Base-by-base conservation (phyloP, 2,888 invertebrate genomes). In the Phymatocera aterrima region DNA sequence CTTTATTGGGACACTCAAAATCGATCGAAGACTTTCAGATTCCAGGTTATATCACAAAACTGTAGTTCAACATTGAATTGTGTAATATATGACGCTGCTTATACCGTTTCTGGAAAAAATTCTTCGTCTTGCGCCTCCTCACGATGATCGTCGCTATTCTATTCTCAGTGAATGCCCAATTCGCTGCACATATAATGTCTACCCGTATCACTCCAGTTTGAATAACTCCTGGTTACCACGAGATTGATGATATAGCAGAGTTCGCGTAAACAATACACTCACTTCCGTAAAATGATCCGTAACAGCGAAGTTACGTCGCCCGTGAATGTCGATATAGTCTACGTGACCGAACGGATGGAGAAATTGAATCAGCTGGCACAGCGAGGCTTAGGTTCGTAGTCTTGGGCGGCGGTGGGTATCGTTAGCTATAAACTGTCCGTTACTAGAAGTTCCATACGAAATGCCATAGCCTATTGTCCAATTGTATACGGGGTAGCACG, bases 341-440 rank as follows among this genome's bases (percentile, higher is more conserved):
- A 24, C n/a, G 37, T 4, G 24, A 37, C 34, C n/a, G 64, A 64
- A 34, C 18, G n/a, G 64, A 64, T 34, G 21, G 37, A 64, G 37
- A 64, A 64, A 64, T 64, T 64, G 64, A 64, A 64, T 64, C 37
- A 64, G 37, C 64, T 34, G 18, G 64, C 8, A 64, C 6, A 43
- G 43, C 43, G 43, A 15, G 28, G 57, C 28, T 28, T 28, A 57
- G 57, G 57, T 57, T 57, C 57, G 28, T 57, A n/a, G 64, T 64
- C 18, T 64, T 15, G 12, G 4, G 37, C 10, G 34, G 21, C 18
- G 15, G n/a, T 34, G 37, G 34, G 34, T 64, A 28, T 57, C 57
- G 57, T 28, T 28, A 57, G 57, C 64, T 37, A 64, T 64, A 64
- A 64, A 64, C 64, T 64, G 64, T 34, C 64, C 34, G 37, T 64